phyloP scores from a whole-genome alignment of 2,113 vertebrate genomes.

The Dendropsophus ebraccatus region DNA sequence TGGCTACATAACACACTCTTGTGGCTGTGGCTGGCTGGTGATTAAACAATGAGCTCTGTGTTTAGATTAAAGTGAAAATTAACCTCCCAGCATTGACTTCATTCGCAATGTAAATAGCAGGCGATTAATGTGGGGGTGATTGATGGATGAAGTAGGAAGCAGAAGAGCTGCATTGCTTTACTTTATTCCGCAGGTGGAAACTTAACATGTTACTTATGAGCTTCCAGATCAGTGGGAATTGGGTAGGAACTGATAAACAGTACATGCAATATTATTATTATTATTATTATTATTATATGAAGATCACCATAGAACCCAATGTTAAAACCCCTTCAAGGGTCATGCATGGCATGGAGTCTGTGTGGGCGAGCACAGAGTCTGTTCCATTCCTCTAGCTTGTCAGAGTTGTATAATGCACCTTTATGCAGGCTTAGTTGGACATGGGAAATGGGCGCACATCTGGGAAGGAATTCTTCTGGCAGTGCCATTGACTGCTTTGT shows the following conservation, averaged over 20 bases:
- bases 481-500: too few species aligned
- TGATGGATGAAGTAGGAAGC: slow-evolving; percentile 32
- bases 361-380: too few species aligned
- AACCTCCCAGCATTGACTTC: slow-evolving; percentile 33
- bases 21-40: background rate
- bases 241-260: background rate
- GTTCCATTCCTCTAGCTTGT: too few species aligned
- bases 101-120: slow-evolving; percentile 25
- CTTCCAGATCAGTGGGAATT: slow-evolving; percentile 30
- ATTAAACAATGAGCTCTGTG: slow-evolving; percentile 32
- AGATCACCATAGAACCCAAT: too few species aligned
- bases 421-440: too few species aligned
- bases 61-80: slow-evolving; percentile 42
- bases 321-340: too few species aligned
- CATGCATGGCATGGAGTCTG: too few species aligned
- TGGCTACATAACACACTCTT: background rate
- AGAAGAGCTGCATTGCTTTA: background rate
- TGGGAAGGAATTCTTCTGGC: too few species aligned
- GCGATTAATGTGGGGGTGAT: slow-evolving; percentile 22
- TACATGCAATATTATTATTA: too few species aligned
- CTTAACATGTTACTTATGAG: slow-evolving; percentile 50
- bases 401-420: too few species aligned
- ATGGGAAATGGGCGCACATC: too few species aligned
- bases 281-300: too few species aligned
- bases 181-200: slow-evolving; percentile 36